Conservation (phyloP, 2,113 vertebrate genomes). For the Accipiter cooperii region DNA sequence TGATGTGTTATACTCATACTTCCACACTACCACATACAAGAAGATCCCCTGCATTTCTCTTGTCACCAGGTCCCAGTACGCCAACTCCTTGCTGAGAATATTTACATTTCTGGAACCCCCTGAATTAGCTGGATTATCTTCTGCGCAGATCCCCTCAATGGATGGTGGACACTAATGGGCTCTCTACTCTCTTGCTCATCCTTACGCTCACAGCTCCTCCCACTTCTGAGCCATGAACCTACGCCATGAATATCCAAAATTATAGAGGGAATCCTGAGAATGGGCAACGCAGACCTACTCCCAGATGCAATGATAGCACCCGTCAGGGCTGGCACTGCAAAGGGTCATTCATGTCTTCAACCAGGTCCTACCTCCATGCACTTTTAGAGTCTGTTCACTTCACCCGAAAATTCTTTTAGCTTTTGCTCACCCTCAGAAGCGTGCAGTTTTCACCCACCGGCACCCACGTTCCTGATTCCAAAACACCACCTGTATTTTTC, state of each 20-base stretch:
- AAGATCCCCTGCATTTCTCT: background rate
- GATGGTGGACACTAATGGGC: background rate
- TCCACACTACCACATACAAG: background rate
- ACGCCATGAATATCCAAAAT: background rate
- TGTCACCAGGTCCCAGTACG: background rate
- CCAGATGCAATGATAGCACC: background rate
- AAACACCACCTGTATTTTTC: background rate
- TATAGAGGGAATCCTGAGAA: background rate
- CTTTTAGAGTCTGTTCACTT: background rate
- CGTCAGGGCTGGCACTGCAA: background rate
- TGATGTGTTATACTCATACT: background rate
- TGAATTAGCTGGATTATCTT: background rate
- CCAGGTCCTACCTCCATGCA: background rate
- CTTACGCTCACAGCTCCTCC: background rate
- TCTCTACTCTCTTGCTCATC: background rate
- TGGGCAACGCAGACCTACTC: rapidly evolving
- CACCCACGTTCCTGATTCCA: background rate
- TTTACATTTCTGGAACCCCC: background rate
- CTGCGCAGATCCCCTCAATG: background rate
- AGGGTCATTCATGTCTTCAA: background rate
- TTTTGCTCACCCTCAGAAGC: background rate
- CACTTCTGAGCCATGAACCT: background rate
- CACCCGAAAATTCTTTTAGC: background rate
- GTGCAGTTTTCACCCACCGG: background rate
- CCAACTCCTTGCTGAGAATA: background rate